Percentiles rank a stretch among this genome's conserved stretches.
Evolutionary conservation across 2,113 vertebrate genomes (phyloP).

Genomic region (Malurus cyaneus): DNA sequence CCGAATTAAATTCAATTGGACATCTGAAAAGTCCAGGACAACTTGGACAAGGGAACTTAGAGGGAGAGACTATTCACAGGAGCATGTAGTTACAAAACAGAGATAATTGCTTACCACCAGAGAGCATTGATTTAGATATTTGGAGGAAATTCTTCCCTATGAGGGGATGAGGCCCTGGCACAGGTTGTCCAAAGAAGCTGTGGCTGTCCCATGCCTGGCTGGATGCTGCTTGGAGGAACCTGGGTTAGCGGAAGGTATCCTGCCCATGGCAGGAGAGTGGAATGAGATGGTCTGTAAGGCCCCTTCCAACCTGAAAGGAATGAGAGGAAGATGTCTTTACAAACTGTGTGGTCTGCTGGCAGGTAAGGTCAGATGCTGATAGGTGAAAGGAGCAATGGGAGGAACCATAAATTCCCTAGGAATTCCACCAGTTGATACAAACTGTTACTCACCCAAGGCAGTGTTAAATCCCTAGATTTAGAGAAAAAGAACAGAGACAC

Average conservation of each 20-base stretch:
- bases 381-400: too few species aligned
- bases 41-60: neutral
- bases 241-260: accelerated
- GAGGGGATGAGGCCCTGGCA: neutral
- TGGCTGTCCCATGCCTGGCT: neutral
- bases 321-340: too few species aligned
- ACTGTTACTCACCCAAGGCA: too few species aligned
- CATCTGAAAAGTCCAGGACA: neutral
- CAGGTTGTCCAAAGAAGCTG: neutral
- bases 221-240: neutral
- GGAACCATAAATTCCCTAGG: too few species aligned
- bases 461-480: too few species aligned
- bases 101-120: neutral
- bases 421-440: too few species aligned
- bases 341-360: too few species aligned
- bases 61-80: neutral
- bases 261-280: neutral
- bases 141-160: neutral
- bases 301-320: neutral
- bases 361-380: too few species aligned
- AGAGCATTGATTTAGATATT: neutral
- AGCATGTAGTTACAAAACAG: neutral
- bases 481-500: too few species aligned
- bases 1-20: neutral
- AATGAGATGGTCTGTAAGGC: neutral